phyloP scores from a whole-genome alignment of 2,888 invertebrate species.

The Acholoe squamosa region DNA sequence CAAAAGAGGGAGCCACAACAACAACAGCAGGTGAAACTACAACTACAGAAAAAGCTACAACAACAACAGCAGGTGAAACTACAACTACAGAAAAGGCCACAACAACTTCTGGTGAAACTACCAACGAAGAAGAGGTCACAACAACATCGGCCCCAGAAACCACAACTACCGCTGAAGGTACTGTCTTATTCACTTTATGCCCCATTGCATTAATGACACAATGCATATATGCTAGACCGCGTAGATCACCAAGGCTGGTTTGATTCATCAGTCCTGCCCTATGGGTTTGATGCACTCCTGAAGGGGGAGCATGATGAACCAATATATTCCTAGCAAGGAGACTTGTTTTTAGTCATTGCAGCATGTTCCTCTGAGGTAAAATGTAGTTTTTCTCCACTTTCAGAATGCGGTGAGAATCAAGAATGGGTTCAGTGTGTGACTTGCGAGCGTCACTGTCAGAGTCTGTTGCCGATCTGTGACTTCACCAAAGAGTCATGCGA shows the following conservation, averaged over 20 bases:
- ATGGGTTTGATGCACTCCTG: too few relatives aligned
- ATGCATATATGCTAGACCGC: too few relatives aligned
- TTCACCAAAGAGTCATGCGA: neutral
- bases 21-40: neutral
- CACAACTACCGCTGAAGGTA: neutral
- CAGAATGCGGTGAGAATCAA: slow-evolving; percentile 6
- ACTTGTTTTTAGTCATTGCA: too few relatives aligned
- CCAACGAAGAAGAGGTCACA: neutral
- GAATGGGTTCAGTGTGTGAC: neutral
- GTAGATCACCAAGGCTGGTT: too few relatives aligned
- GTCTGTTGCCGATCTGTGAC: neutral
- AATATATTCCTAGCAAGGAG: too few relatives aligned
- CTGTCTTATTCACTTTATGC: too few relatives aligned
- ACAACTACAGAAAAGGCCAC: neutral
- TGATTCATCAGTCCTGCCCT: too few relatives aligned
- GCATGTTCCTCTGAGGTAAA: too few relatives aligned
- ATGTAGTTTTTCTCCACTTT: too few relatives aligned
- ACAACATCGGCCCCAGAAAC: neutral
- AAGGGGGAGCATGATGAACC: too few relatives aligned
- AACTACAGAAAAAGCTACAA: neutral
- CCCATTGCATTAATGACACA: too few relatives aligned
- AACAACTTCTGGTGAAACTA: neutral
- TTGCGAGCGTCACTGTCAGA: neutral
- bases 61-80: neutral
- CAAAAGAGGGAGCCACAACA: too few relatives aligned